A percentile compares a stretch with the other conserved stretches of the same genome.
Evolutionary conservation across 2,113 vertebrate species (phyloP).

Genomic region (Melanostigma gelatinosum): DNA sequence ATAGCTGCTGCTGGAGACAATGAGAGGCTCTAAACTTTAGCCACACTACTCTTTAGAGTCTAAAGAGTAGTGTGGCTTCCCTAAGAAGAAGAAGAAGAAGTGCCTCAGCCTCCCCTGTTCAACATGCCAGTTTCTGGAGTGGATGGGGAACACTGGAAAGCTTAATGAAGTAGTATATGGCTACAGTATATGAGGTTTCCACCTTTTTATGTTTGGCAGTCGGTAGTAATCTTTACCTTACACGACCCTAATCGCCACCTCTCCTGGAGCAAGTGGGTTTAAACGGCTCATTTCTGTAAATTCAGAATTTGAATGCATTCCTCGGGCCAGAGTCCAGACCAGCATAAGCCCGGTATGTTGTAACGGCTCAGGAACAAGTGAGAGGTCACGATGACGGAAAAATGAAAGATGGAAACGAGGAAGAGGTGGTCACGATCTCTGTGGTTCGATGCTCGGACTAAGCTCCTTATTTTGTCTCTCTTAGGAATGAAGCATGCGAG

Average conservation of each 20-base stretch:
- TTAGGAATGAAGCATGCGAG: neutral
- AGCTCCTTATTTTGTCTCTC: neutral
- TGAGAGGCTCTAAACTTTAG: slow-evolving; percentile 28
- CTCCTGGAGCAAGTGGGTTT: slow-evolving; percentile 18
- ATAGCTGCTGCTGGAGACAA: slow-evolving; percentile 33
- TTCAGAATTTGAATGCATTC: slow-evolving; percentile 2
- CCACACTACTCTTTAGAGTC: no score
- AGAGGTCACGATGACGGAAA: slow-evolving; percentile 6
- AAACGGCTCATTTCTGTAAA: slow-evolving; percentile 13
- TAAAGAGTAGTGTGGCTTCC: slow-evolving; percentile 6
- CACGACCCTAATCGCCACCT: slow-evolving; percentile 24
- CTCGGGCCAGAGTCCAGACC: slow-evolving; percentile 49
- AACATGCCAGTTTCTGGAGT: neutral
- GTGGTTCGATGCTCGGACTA: no score
- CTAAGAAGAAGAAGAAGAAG: neutral
- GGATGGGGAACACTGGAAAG: neutral
- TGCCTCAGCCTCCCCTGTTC: slow-evolving; percentile 20
- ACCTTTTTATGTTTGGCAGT: neutral
- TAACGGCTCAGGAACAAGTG: slow-evolving; percentile 1
- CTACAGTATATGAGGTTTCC: neutral
- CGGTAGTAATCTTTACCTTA: neutral
- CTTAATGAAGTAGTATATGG: neutral
- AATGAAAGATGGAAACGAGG: neutral
- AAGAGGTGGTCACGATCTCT: neutral
- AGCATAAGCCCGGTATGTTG: neutral